These are phyloP conservation scores for Elysia crispata DNA, from an alignment of 2,888 invertebrate genomes.

Conservation along the genomic window DNA sequence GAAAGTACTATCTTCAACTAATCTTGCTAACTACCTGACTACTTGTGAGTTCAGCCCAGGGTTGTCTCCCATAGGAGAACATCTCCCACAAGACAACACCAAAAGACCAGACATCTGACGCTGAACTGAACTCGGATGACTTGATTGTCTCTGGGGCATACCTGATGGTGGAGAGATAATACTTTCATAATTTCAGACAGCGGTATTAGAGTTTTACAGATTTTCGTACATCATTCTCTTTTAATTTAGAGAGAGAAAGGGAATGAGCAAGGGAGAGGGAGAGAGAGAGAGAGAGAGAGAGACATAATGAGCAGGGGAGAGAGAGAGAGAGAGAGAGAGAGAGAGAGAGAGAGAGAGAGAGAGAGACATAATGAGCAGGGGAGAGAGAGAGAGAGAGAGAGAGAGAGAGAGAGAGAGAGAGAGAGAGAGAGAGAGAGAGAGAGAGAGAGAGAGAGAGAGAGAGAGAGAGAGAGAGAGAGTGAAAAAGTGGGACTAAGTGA, in stretches of 20 bases:
- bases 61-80: constrained; percentile 99
- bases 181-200: neutral
- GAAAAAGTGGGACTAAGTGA: neutral
- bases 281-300: constrained; percentile 35
- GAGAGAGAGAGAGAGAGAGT: constrained; percentile 16
- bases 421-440: constrained; percentile 29
- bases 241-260: neutral
- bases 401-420: neutral
- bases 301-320: too few species aligned
- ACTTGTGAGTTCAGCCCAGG: constrained; percentile 83
- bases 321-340: constrained; percentile 17
- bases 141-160: constrained; percentile 99
- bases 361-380: constrained; percentile 20
- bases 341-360: constrained; percentile 10
- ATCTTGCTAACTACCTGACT: constrained; percentile 65
- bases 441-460: constrained; percentile 16
- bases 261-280: neutral
- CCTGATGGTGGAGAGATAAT: constrained; percentile 79
- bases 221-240: neutral
- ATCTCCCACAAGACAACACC: constrained; percentile 99
- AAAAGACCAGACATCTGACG: constrained; percentile 98
- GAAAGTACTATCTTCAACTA: too few species aligned
- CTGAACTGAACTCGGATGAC: constrained; percentile 95
- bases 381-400: constrained; percentile 12
- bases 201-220: neutral